Conservation (phyloP, 2,113 vertebrate genomes). For the Prunella himalayana region DNA sequence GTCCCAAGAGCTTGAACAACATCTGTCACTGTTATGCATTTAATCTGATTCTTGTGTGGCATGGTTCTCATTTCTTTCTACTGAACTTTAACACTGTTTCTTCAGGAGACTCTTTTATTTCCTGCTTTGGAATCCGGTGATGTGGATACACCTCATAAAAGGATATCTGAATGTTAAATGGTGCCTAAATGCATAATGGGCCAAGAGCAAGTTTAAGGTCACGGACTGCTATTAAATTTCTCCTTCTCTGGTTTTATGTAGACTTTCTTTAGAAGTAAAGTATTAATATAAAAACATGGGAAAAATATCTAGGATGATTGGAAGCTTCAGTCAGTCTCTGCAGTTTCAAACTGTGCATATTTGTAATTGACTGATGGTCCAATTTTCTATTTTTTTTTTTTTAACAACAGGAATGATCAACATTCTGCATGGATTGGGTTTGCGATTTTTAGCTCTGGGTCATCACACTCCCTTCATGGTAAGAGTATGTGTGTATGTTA, state of each 20-base stretch:
- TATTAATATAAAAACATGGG: background rate
- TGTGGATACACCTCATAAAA: background rate
- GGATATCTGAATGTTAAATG: background rate
- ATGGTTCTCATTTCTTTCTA: background rate
- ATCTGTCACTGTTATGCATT: background rate
- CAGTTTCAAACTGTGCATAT: background rate
- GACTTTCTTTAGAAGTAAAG: background rate
- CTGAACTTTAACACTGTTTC: background rate
- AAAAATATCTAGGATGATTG: background rate
- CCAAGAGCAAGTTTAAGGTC: background rate
- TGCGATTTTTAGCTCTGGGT: conserved; percentile 92
- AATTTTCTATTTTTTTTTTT: background rate
- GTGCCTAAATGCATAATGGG: background rate
- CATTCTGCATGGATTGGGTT: conserved; percentile 92
- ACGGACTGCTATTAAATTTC: background rate
- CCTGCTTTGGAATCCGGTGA: background rate
- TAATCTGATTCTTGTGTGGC: background rate
- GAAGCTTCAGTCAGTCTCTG: background rate
- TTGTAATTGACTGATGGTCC: background rate
- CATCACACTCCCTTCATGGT: conserved; percentile 98
- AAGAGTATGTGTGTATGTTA: background rate
- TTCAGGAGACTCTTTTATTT: background rate
- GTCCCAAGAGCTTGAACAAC: background rate
- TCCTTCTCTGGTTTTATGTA: background rate
- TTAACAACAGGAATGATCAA: conserved; percentile 91